Base-by-base conservation (phyloP, 2,797 vertebrate genomes). In the Lepilemur septentrionalis region DNA sequence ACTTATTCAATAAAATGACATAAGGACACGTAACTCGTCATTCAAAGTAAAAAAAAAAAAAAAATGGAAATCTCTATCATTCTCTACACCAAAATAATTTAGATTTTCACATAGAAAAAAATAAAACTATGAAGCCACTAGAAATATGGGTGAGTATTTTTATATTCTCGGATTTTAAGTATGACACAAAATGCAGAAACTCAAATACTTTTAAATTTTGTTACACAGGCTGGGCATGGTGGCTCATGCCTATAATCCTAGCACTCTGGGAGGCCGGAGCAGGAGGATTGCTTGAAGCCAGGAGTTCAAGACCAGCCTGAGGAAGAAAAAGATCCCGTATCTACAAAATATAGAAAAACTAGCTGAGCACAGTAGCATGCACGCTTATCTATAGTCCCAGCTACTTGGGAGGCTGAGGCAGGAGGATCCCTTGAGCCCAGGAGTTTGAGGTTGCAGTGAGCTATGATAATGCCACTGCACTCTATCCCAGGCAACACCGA, bases 101-200 rank as follows among this genome's bases (percentile, higher is more conserved):
- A 13, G 8, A 43, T 22, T 25, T 69, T 82, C 86, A 92, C 7
- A 35, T 5, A 70, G 79, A 23, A 92, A 83, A 93, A 84, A 89
- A 35, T 61, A 79, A 80, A 92, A 80, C 35, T 7, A 82, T 65
- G 55, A 79, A 92, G 73, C 32, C 10, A 55, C 25, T 75, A 57
- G 23, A 52, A 69, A 73, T 15, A 18, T 41, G 25, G 20, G 2
- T 28, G 8, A 50, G 28, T 92, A 78, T 52, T 90, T 91, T 82
- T 48, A 93, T 61, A 89, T 79, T 83, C 63, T 87, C 57, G 83
- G 7, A 88, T 76, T 82, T 90, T 72, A 83, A 82, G 35, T 86
- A 48, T 67, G 52, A 86, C 3, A 32, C 46, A 93, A 79, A 90
- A 69, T 87, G 43, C 1, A 86, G 84, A 76, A 81, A 72, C 61